Evolutionary conservation across 2,888 invertebrate genomes (phyloP), one percentile per base, ranked within the genome.

Genomic region (Cantharis nigra): DNA sequence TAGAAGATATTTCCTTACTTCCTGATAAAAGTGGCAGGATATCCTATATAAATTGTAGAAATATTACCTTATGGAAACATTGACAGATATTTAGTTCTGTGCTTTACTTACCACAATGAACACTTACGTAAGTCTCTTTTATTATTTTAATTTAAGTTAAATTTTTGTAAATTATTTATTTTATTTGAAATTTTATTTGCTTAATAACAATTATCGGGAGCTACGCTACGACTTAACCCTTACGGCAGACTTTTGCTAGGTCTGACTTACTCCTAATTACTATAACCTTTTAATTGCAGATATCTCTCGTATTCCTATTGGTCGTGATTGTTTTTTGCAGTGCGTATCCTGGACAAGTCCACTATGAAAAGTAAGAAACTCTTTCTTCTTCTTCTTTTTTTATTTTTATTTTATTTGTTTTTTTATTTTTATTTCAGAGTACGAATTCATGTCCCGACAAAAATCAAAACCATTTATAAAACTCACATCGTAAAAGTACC

Each of bases 401-500:
- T 16, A 16, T 16, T 16, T 16, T 16, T 16, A 16, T 16, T 16
- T 16, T 16, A 16, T n/a, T n/a, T n/a, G n/a, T n/a, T n/a, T n/a
- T n/a, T n/a, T n/a, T 16, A 16, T 16, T 16, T 33, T 33, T 33
- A 23, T 87, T 86, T 70, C 75, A 88, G 87, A 75, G 84, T 87
- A 71, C 82, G 86, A 72, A 88, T 88, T 64, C 87, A 87, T 76
- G 85, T 88, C 3, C 88, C 88, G 4, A 85, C 86, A 9, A 87
- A 85, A 80, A 82, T 88, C 26, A 87, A 86, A 79, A 88, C 87
- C 3, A 81, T 88, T 18, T 86, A 87, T 80, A 85, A 85, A 74
- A 88, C 88, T 2, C 87, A 88, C 83, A 83, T 87, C 65, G 80
- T 88, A 11, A 88, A 88, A 82, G 85, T 88, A 4, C 88, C 88